phyloP scores from a whole-genome alignment of 2,797 vertebrate genomes.

The Cuniculus paca region DNA sequence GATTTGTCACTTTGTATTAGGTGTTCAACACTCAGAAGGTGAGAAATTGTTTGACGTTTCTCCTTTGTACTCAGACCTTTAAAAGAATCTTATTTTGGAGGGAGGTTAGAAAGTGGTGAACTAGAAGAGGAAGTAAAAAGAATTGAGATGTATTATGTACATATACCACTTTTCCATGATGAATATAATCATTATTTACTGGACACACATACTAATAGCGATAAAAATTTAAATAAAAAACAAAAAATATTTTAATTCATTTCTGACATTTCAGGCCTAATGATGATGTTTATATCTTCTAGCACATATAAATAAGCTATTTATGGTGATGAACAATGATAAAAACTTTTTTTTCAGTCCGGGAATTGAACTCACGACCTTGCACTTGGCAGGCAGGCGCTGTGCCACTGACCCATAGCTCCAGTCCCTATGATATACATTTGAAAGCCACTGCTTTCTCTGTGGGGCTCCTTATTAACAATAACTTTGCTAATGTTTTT shows the following conservation, averaged over 20 bases:
- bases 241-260: background rate
- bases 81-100: background rate
- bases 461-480: background rate
- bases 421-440: background rate
- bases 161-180: background rate
- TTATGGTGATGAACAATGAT: slow-evolving; percentile 7
- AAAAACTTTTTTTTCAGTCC: no score
- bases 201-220: background rate
- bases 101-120: background rate
- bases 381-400: no score
- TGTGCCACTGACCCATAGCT: no score
- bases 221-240: background rate
- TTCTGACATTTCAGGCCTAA: background rate
- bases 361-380: no score
- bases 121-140: background rate
- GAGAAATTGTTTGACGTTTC: slow-evolving; percentile 45
- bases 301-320: background rate
- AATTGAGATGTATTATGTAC: background rate
- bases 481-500: background rate
- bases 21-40: background rate
- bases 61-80: slow-evolving; percentile 1
- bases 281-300: background rate
- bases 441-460: slow-evolving; percentile 41
- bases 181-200: background rate
- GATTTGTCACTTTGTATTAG: slow-evolving; percentile 47